Conservation (phyloP, 2,113 vertebrate species). For the Bettongia penicillata region DNA sequence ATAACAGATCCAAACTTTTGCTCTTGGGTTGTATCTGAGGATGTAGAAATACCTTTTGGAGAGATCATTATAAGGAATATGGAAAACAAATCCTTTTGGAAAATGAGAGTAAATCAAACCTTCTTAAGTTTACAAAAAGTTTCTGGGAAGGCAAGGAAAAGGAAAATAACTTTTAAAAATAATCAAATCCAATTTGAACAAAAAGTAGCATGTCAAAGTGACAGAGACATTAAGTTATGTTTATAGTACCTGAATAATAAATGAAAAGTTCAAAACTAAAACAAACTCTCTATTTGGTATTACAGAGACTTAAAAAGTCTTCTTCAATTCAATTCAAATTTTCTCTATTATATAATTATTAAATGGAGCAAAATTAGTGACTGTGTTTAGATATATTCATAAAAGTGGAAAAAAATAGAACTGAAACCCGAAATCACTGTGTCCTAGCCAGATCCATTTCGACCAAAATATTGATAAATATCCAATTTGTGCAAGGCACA, state of each 20-base stretch:
- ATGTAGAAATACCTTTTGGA: neutral
- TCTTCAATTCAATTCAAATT: neutral
- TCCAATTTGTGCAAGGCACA: no score
- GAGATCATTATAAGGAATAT: slow-evolving; percentile 22
- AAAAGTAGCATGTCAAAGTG: neutral
- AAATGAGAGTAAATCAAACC: neutral
- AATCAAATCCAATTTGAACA: slow-evolving; percentile 40
- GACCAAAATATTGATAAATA: no score
- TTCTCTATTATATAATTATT: neutral
- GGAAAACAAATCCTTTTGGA: neutral
- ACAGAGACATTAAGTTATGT: neutral
- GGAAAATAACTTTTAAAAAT: slow-evolving; percentile 38
- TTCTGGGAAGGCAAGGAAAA: neutral
- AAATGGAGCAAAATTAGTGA: neutral
- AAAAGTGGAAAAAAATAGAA: neutral
- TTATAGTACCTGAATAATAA: slow-evolving; percentile 5
- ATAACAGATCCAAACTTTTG: slow-evolving; percentile 40
- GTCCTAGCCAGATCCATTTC: neutral
- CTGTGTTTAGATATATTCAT: neutral
- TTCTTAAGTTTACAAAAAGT: neutral
- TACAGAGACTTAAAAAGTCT: neutral
- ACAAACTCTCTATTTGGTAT: slow-evolving; percentile 26
- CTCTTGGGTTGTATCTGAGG: neutral
- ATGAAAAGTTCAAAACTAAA: slow-evolving; percentile 11
- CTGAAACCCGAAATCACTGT: neutral